Evolutionary conservation across 2,888 invertebrate species (phyloP).

Genomic region (Tachystola acroxantha): DNA sequence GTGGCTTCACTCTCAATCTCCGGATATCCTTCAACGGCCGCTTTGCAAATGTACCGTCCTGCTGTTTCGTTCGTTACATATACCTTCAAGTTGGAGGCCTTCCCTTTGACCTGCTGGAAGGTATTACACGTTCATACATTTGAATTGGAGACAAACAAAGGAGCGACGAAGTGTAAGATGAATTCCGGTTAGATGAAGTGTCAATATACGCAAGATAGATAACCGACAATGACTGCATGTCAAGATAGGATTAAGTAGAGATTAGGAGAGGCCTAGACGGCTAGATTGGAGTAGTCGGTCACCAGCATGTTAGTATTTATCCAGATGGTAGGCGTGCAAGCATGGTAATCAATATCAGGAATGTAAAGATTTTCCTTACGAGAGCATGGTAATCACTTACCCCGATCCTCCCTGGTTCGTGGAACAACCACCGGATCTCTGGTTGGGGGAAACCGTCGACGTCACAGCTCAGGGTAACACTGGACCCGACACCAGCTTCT

Average conservation of each 20-base stretch:
- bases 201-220: too few relatives aligned
- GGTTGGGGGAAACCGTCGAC: constrained; percentile 94
- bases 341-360: too few relatives aligned
- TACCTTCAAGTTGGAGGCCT: constrained; percentile 86
- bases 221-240: too few relatives aligned
- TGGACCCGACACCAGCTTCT: constrained; percentile 88
- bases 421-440: constrained; percentile 91
- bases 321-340: too few relatives aligned
- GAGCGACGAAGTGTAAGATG: too few relatives aligned
- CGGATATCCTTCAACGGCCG: constrained; percentile 90
- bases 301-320: too few relatives aligned
- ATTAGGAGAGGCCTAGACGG: too few relatives aligned
- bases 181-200: too few relatives aligned
- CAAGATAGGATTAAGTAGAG: too few relatives aligned
- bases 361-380: too few relatives aligned
- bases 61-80: constrained; percentile 86
- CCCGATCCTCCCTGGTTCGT: constrained; percentile 81
- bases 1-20: constrained; percentile 90
- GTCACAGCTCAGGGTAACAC: constrained; percentile 89
- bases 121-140: constrained; percentile 79
- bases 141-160: too few relatives aligned
- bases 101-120: constrained; percentile 91
- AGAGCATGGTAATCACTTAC: constrained; percentile 65
- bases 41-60: constrained; percentile 94
- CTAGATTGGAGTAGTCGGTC: too few relatives aligned